Base-by-base conservation (phyloP, 1,140 invertebrate species). In the Drosophila lini region DNA sequence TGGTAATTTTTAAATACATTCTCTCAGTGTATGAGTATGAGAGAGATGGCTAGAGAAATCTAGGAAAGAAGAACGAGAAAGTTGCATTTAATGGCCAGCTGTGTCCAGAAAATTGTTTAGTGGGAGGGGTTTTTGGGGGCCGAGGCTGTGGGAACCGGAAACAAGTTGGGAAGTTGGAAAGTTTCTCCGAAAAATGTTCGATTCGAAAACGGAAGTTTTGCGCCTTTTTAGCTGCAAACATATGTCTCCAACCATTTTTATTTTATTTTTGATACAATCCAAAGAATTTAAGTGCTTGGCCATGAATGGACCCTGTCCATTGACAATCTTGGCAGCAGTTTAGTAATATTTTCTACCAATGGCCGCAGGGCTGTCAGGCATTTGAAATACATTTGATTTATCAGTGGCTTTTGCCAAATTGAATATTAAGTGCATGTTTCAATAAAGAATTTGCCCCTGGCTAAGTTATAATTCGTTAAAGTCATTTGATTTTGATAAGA, bases 61-160 rank as follows among this genome's bases (percentile, higher is more conserved):
- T 31, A 13, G 3, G 16, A 31, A 32, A 25, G 45, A 19, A 34
- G 34, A 15, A 22, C 5, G 25, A 34, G 10, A 28, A 56, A 64
- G 61, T 57, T 71, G 68, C 52, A 50, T 56, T 59, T 71, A 77
- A 69, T 76, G 47, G 74, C 73, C 74, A 77, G 65, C 36, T 70
- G 68, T 70, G 67, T 56, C 47, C 45, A 53, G 42, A 53, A 67
- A 48, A 44, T 41, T 50, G 47, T 68, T 40, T n/a, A 28, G 25
- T 28, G 0, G 25, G 5, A 5, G 25, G 25, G 5, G 5, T 28
- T 28, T 28, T 28, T 28, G 25, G 19, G 25, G 19, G 19, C 19
- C 19, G 19, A 0, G 19, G 19, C 19, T 19, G 19, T 19, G 19
- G 19, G 38, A 53, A 19, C 62, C 65, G 65, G 61, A 52, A 67